Evolutionary conservation across 2,888 invertebrate species (phyloP).

Genomic region (Lamellibrachia satsuma): DNA sequence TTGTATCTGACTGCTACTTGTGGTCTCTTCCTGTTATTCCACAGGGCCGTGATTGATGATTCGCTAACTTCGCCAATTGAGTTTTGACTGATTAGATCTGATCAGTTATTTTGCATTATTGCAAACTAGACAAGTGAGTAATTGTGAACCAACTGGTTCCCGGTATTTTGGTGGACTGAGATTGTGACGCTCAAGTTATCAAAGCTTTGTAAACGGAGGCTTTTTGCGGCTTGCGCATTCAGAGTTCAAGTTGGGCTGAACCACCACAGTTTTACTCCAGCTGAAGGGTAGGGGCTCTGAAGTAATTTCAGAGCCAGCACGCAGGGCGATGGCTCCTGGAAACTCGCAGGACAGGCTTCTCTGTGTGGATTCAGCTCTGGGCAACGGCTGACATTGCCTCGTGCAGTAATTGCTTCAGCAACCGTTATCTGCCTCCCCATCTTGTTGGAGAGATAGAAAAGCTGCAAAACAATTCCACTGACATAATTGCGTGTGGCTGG

Average conservation of each 20-base stretch:
- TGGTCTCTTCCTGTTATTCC: background rate
- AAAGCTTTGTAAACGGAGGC: background rate
- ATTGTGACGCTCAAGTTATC: background rate
- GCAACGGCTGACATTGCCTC: background rate
- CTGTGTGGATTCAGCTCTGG: background rate
- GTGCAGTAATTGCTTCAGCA: background rate
- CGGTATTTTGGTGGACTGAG: background rate
- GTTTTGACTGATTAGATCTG: background rate
- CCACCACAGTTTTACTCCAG: too few relatives aligned
- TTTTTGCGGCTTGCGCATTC: too few relatives aligned
- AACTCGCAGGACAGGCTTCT: background rate
- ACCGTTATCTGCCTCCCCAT: background rate
- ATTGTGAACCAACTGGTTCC: background rate
- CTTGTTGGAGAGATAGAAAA: background rate
- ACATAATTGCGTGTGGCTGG: conserved; percentile 11
- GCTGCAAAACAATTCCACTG: background rate
- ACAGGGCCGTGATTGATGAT: background rate
- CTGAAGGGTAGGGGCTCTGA: background rate
- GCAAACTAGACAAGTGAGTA: background rate
- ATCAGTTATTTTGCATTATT: background rate
- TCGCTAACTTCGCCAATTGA: background rate
- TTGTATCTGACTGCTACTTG: background rate
- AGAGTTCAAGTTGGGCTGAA: too few relatives aligned
- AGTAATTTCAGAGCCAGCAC: background rate
- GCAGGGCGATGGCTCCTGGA: background rate